These are phyloP conservation scores for Aphelenchoides fujianensis DNA, from an alignment of 1,140 invertebrate species.

Conservation along the genomic window DNA sequence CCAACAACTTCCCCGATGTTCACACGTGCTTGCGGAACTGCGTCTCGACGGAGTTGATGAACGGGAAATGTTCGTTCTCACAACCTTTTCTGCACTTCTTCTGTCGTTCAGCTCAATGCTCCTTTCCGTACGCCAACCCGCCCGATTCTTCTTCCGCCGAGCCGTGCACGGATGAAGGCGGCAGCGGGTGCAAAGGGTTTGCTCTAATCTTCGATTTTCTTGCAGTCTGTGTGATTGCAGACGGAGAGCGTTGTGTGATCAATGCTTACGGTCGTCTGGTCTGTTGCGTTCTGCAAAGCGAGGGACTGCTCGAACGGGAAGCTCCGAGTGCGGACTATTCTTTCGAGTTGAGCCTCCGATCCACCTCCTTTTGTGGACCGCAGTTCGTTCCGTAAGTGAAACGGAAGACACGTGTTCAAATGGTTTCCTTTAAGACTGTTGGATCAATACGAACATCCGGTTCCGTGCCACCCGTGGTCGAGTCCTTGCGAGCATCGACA, in stretches of 20 bases:
- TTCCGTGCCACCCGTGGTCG: constrained; percentile 11
- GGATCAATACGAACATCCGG: neutral
- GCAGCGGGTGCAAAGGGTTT: neutral
- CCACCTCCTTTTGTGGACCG: constrained; percentile 14
- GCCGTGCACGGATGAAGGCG: neutral
- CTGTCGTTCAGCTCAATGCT: constrained; percentile 13
- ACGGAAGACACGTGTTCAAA: too few species aligned
- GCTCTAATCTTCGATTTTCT: too few species aligned
- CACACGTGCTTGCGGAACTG: constrained; percentile 25
- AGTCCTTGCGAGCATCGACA: neutral
- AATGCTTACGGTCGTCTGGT: constrained; percentile 8
- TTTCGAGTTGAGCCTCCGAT: neutral
- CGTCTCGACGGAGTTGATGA: neutral
- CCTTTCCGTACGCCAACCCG: constrained; percentile 5
- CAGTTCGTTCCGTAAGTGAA: constrained; percentile 15
- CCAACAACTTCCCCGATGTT: constrained; percentile 34
- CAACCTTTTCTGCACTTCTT: neutral
- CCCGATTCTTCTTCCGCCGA: neutral
- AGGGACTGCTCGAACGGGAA: neutral
- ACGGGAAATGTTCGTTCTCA: constrained; percentile 7
- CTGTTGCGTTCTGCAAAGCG: neutral
- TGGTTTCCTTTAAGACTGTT: constrained; percentile 14
- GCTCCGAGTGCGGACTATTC: neutral
- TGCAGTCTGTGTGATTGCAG: neutral
- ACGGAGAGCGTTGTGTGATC: neutral